Evolutionary conservation across 2,888 invertebrate genomes (phyloP).

Genomic region (Crossocerus cetratus): DNA sequence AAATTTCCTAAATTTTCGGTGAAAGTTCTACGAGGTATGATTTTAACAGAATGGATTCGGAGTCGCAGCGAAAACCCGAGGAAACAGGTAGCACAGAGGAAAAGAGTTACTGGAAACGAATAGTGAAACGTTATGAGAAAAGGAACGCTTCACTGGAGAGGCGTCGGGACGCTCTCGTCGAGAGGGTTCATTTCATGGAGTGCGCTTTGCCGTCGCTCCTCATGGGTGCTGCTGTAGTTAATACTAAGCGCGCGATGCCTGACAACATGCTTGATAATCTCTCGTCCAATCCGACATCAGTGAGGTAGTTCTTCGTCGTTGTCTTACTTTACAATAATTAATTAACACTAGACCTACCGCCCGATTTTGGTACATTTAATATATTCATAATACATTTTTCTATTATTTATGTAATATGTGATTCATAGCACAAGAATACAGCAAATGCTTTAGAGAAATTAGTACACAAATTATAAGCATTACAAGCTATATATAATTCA

Average conservation of each 20-base stretch:
- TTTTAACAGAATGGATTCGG: too few species aligned
- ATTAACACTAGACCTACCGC: too few species aligned
- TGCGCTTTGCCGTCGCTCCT: constrained; percentile 64
- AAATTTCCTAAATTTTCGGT: not conserved
- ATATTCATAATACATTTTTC: too few species aligned
- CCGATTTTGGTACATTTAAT: too few species aligned
- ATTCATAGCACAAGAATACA: too few species aligned
- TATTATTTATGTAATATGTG: too few species aligned
- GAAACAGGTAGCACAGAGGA: constrained; percentile 6
- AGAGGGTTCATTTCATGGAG: constrained; percentile 66
- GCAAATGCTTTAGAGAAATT: too few species aligned
- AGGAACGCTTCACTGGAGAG: constrained; percentile 62
- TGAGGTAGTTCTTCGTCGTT: not conserved
- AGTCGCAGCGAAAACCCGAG: not conserved
- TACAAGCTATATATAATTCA: too few species aligned
- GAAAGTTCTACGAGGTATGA: too few species aligned
- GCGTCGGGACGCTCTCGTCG: constrained; percentile 58
- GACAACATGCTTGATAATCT: not conserved
- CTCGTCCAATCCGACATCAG: not conserved
- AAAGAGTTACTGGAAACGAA: constrained; percentile 61
- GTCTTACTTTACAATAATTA: not conserved
- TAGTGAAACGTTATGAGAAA: constrained; percentile 62
- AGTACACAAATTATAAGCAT: too few species aligned
- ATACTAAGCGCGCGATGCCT: not conserved
- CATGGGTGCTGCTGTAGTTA: constrained; percentile 49